phyloP scores from a whole-genome alignment of 1,140 invertebrate genomes.

The Philotrypesis tridentata region DNA sequence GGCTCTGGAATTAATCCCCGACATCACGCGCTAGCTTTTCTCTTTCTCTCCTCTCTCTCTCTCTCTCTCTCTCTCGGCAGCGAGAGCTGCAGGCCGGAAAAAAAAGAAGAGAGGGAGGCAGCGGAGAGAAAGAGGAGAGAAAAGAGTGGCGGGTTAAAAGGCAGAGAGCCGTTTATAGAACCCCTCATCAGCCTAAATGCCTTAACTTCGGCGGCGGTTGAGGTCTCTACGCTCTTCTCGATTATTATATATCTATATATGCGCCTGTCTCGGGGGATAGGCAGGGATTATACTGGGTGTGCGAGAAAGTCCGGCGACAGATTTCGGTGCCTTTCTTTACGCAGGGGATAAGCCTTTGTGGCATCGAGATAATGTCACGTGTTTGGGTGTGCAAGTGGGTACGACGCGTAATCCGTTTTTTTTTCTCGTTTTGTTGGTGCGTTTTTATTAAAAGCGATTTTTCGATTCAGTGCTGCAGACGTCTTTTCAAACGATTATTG shows the following conservation, averaged over 20 bases:
- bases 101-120: background rate
- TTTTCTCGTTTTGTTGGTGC: too few species aligned
- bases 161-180: constrained; percentile 69
- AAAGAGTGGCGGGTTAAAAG: constrained; percentile 48
- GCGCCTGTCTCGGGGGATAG: background rate
- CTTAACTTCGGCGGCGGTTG: constrained; percentile 45
- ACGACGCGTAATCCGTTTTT: too few species aligned
- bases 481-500: too few species aligned
- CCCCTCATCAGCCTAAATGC: constrained; percentile 71
- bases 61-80: background rate
- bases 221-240: background rate
- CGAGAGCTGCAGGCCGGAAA: background rate
- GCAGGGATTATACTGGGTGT: constrained; percentile 20
- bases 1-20: constrained; percentile 36
- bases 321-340: too few species aligned
- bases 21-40: background rate
- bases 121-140: constrained; percentile 17
- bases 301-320: background rate
- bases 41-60: too few species aligned
- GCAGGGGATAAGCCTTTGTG: too few species aligned
- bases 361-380: too few species aligned
- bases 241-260: constrained; percentile 27
- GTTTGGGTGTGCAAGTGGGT: too few species aligned
- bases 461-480: too few species aligned
- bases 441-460: too few species aligned